A percentile compares a stretch with the other conserved stretches of the same genome.
These are phyloP conservation scores for Semaprochilodus insignis DNA, from an alignment of 2,797 vertebrate species.

Conservation along the genomic window DNA sequence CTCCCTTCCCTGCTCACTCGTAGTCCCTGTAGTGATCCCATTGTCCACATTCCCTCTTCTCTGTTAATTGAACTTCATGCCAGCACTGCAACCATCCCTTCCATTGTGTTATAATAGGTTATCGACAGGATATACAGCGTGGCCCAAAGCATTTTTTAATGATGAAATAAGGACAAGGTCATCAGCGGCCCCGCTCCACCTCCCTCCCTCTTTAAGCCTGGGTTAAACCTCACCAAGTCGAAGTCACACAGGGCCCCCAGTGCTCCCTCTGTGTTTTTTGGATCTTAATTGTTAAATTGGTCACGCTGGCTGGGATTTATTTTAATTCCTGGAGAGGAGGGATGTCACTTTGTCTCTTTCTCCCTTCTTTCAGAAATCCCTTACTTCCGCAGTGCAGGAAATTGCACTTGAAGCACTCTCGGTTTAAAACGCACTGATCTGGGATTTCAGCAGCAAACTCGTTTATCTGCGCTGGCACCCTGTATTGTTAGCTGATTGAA, in stretches of 20 bases:
- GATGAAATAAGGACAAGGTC: constrained; percentile 88
- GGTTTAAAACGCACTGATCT: constrained; percentile 39
- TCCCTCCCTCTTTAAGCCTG: constrained; percentile 18
- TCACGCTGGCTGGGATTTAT: constrained; percentile 60
- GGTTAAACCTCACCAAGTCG: constrained; percentile 50
- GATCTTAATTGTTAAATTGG: constrained; percentile 64
- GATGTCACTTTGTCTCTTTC: constrained; percentile 41
- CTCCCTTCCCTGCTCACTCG: constrained; percentile 11
- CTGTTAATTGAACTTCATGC: constrained; percentile 64
- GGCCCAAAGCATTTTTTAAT: constrained; percentile 76
- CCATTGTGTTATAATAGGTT: constrained; percentile 73
- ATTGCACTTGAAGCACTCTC: constrained; percentile 47
- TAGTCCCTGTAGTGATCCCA: constrained; percentile 54
- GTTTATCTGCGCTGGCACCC: constrained; percentile 52
- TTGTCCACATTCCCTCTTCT: constrained; percentile 43
- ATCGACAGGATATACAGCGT: constrained; percentile 81
- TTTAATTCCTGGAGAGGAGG: constrained; percentile 57
- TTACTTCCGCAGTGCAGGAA: constrained; percentile 47
- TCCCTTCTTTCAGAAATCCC: constrained; percentile 47
- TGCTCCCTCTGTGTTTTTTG: constrained; percentile 39
- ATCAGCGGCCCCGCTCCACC: constrained; percentile 41
- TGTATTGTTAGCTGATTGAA: constrained; percentile 50
- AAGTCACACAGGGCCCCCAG: constrained; percentile 24
- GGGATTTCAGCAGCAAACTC: constrained; percentile 51
- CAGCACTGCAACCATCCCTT: constrained; percentile 48